Base-by-base conservation (phyloP, 2,113 vertebrate genomes). In the Sorex araneus region DNA sequence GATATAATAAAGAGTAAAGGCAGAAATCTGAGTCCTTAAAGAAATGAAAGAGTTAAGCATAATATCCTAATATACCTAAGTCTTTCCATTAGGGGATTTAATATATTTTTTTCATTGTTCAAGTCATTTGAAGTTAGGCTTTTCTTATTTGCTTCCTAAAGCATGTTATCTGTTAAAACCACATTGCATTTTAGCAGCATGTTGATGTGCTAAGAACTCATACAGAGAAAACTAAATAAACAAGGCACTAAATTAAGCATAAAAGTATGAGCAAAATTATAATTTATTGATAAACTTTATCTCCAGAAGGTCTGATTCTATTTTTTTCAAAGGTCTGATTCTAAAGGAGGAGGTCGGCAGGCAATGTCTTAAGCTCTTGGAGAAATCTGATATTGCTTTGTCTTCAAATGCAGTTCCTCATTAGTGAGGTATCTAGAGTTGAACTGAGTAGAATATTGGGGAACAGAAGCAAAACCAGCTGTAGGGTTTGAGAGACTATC, bases 161-260 rank as follows among this genome's bases (percentile, higher is more conserved):
- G n/a, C 69, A 76, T 32, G n/a, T 8, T 75, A 19, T 45, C 30
- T 71, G n/a, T 89, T 80, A 60, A 87, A 92, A 76, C 25, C 19
- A 28, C 7, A 66, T 30, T 83, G 47, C 6, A 79, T 89, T 94
- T 89, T 83, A 77, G 25, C 28, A 73, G 25, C 36, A 67, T 34
- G 76, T 84, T 81, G 45, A 27, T 87, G 36, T 64, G 64, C 30
- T 87, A 43, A 93, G 47, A 77, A 57, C 23, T 79, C 32, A 54
- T 87, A 69, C 27, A 67, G 30, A 83, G 82, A 81, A 77, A 89
- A 63, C 64, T 74, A 87, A 92, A 74, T 69, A 87, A 86, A 93
- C 2, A 87, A 89, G 73, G 23, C 28, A 80, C 66, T 92, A 36
- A 30, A 15, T 47, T 78, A 63, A 84, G 78, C 76, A 84, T 36